These are phyloP conservation scores for Chloroclystis v-ata DNA, from an alignment of 2,888 invertebrate genomes.

Conservation along the genomic window DNA sequence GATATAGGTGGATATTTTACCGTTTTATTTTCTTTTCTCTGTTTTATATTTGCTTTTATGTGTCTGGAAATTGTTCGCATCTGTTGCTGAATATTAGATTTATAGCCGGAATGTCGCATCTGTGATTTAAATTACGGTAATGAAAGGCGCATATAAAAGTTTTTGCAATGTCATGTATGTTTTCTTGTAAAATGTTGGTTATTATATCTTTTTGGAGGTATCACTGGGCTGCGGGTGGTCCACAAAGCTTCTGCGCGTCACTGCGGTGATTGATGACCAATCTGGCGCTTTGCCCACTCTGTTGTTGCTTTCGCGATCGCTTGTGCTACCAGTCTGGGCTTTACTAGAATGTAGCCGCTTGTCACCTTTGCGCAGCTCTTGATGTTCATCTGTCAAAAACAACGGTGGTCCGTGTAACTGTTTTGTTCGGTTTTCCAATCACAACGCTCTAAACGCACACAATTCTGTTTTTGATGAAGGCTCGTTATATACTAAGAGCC, in stretches of 20 bases:
- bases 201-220: constrained; percentile 36
- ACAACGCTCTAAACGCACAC: not conserved
- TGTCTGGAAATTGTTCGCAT: constrained; percentile 9
- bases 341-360: constrained; percentile 36
- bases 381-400: constrained; percentile 13
- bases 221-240: constrained; percentile 45
- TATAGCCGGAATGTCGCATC: constrained; percentile 8
- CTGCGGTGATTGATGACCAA: constrained; percentile 61
- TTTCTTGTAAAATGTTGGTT: constrained; percentile 9
- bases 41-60: constrained; percentile 8
- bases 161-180: constrained; percentile 16
- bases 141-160: constrained; percentile 1
- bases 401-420: constrained; percentile 8
- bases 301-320: constrained; percentile 41
- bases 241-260: constrained; percentile 66
- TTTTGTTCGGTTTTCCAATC: constrained; percentile 7
- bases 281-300: constrained; percentile 35
- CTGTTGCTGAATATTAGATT: constrained; percentile 16
- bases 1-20: constrained; percentile 10
- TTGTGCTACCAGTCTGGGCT: constrained; percentile 42
- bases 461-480: constrained; percentile 3
- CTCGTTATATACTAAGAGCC: no score
- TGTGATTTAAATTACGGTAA: constrained; percentile 10
- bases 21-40: constrained; percentile 10
- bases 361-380: constrained; percentile 25